Evolutionary conservation across 2,888 invertebrate genomes (phyloP), one percentile per base, ranked within the genome.

Genomic region (Eulithis testata): DNA sequence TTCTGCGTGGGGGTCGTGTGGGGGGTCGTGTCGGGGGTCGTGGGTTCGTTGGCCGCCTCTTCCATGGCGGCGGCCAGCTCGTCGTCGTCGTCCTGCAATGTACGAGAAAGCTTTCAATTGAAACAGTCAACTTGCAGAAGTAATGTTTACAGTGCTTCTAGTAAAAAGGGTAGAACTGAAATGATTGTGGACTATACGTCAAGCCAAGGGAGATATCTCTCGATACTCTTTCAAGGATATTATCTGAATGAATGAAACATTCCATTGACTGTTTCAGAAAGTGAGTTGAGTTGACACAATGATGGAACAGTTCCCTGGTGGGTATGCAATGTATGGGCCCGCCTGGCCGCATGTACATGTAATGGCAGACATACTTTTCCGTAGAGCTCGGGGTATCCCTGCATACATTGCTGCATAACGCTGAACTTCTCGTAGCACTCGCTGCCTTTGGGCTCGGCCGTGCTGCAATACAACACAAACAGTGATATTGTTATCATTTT

Each of bases 361-460:
- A 82, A 76, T 67, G 95, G 49, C 94, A 94, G n/a, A 94, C 93
- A 59, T 95, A 66, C 94, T 83, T 96, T 95, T 80, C 96, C 96
- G 83, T 98, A 98, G 36, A 98, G 94, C 31, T 96, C 95, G 5
- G 98, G 98, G 91, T 96, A 98, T 72, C 96, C 93, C 51, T 95
- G 92, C 96, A 99, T 98, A 84, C 99, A 99, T 40, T 95, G 94
- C 83, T 98, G 97, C 98, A 99, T 98, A 59, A 95, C 95, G 82
- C 96, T 96, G 88, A 99, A 99, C 76, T 96, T 95, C 70, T 98
- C 97, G 81, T 96, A 97, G 88, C 99, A 99, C 80, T 99, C 98
- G 54, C 97, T 96, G 60, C 98, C 99, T 89, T 98, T 98, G 0
- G 97, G 97, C 3, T 98, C 98, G 3, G 96, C 96, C 65, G 95